Evolutionary conservation across 2,113 vertebrate species (phyloP).

Genomic region (Verasper variegatus): DNA sequence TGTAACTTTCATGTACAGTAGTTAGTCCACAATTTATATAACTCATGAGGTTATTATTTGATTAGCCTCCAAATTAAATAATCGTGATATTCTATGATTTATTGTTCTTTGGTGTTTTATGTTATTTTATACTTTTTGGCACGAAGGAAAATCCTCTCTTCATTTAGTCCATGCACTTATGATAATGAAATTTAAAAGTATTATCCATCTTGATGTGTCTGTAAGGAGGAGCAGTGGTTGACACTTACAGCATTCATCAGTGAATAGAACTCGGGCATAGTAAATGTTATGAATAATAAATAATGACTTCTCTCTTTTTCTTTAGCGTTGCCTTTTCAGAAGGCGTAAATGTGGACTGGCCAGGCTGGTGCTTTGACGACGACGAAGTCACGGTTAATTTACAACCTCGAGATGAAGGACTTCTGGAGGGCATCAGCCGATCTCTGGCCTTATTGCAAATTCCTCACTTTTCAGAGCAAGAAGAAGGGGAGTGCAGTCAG

Average conservation of each 20-base stretch:
- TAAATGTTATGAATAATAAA: not conserved
- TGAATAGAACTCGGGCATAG: not conserved
- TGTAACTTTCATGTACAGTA: too few relatives aligned
- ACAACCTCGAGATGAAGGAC: conserved; percentile 29
- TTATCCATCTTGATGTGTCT: not conserved
- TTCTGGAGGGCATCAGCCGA: conserved; percentile 49
- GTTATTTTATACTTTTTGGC: not conserved
- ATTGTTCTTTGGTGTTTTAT: not conserved
- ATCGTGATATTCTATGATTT: not conserved
- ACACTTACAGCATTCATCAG: not conserved
- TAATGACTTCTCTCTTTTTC: not conserved
- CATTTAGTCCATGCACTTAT: not conserved
- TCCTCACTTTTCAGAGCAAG: conserved; percentile 22
- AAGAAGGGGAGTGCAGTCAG: conserved; percentile 69
- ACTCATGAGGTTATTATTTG: too few relatives aligned
- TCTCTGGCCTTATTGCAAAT: conserved; percentile 29
- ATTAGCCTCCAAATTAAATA: too few relatives aligned
- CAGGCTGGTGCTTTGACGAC: conserved; percentile 81
- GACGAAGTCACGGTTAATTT: conserved; percentile 71
- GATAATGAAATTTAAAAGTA: not conserved
- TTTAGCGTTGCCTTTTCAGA: conserved; percentile 53
- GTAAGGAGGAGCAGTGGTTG: not conserved
- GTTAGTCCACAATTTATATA: too few relatives aligned
- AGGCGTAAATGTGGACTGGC: conserved; percentile 80
- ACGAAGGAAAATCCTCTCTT: too few relatives aligned